A percentile compares a stretch with the other conserved stretches of the same genome.
Evolutionary conservation across 2,888 invertebrate genomes (phyloP).

Genomic region (Drosophila ezoana): DNA sequence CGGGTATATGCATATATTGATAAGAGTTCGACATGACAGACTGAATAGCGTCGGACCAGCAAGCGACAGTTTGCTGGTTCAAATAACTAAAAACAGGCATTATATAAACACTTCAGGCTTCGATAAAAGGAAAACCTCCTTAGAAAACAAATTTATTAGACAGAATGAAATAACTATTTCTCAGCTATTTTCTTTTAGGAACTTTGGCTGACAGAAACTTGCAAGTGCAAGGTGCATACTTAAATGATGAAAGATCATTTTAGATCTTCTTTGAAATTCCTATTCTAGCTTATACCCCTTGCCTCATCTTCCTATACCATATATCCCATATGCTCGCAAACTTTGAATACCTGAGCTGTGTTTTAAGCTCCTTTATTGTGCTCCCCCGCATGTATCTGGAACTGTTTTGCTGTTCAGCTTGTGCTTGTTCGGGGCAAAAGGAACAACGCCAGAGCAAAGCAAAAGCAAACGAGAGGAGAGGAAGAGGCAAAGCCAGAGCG

Average conservation of each 20-base stretch:
- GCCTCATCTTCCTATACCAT: not conserved
- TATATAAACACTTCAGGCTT: no score
- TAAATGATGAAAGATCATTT: not conserved
- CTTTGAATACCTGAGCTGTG: constrained; percentile 33
- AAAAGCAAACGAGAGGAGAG: constrained; percentile 11
- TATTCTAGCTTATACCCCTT: not conserved
- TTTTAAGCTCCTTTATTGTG: constrained; percentile 1
- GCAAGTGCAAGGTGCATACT: no score
- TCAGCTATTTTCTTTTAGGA: no score
- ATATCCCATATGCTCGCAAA: constrained; percentile 18
- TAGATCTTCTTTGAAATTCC: not conserved
- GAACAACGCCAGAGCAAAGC: constrained; percentile 47
- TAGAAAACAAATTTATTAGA: no score
- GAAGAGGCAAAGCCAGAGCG: constrained; percentile 4
- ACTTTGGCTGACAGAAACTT: no score
- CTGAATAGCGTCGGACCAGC: no score
- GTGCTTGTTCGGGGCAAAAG: constrained; percentile 38
- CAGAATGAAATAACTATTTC: no score
- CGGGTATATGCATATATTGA: not conserved
- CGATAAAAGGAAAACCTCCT: no score
- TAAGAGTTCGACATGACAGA: no score
- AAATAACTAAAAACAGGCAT: no score
- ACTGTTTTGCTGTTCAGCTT: constrained; percentile 35
- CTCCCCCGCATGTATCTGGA: constrained; percentile 31
- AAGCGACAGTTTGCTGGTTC: no score